Evolutionary conservation across 2,888 invertebrate species (phyloP), one percentile per base, ranked within the genome.

Genomic region (Apomyelois bistriatella): DNA sequence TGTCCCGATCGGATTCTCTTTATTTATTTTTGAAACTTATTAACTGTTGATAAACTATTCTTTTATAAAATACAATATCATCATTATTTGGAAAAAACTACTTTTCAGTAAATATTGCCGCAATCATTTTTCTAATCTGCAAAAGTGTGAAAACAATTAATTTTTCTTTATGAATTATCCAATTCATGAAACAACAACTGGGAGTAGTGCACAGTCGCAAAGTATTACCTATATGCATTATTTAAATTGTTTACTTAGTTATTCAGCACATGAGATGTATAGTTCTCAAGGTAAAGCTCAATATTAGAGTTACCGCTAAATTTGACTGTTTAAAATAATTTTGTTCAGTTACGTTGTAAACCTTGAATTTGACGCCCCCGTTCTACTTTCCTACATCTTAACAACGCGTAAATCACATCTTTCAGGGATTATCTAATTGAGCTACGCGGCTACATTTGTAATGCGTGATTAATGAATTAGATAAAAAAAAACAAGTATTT

Each of bases 321-420:
- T 74, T 69, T 68, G 71, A 68, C 68, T 70, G 74, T 75, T 76
- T 70, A 66, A 78, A 79, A 81, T 74, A 77, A 76, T 79, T 84
- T 81, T 77, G 79, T 80, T 79, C 73, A 75, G 79, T 74, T 72
- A 76, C 75, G 74, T 80, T 71, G 73, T 64, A 73, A 72, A 76
- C 87, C 87, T 85, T 85, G 82, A 70, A 78, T 78, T 79, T 78
- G 76, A 79, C 79, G 85, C 84, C 85, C 86, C 85, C 68, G 85
- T 85, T 82, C 85, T 81, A 86, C 83, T 85, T 85, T 85, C 74
- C 79, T 80, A 84, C 77, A 80, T 85, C 80, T 83, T 77, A 80
- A 83, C 82, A 83, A 84, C 81, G 72, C 74, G 70, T 82, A 81
- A 82, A 85, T 82, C 79, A 84, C 77, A 79, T 74, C 74, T 74